phyloP scores from a whole-genome alignment of 2,113 vertebrate species.

The Caloenas nicobarica region DNA sequence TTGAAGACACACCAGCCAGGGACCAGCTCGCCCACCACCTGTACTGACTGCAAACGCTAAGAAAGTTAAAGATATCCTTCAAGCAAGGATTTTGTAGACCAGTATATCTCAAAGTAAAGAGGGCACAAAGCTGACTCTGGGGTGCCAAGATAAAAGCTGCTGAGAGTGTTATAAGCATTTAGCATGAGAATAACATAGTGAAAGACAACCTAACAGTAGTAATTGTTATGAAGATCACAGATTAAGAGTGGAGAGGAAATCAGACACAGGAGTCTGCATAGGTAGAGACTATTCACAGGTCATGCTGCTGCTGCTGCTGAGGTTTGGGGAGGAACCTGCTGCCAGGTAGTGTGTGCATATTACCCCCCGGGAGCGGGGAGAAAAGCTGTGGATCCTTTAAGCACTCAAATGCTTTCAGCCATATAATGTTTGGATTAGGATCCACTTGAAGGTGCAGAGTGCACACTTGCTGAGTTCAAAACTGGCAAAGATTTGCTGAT shows the following conservation, averaged over 20 bases:
- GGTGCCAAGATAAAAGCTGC: background rate
- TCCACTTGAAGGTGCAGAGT: constrained; percentile 35
- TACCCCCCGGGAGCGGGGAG: background rate
- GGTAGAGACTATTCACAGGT: background rate
- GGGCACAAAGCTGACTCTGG: background rate
- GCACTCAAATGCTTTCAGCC: constrained; percentile 11
- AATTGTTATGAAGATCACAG: background rate
- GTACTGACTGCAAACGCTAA: background rate
- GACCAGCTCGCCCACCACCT: background rate
- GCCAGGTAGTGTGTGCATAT: background rate
- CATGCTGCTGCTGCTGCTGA: background rate
- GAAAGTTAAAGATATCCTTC: background rate
- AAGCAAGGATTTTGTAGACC: background rate
- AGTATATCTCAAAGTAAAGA: background rate
- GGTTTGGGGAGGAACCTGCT: background rate
- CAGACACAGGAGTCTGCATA: background rate
- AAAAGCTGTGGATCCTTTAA: constrained; percentile 37
- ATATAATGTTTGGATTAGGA: constrained; percentile 49
- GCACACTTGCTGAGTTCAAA: constrained; percentile 25
- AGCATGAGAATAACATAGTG: background rate
- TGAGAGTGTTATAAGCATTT: background rate
- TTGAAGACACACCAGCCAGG: background rate
- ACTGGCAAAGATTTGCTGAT: background rate
- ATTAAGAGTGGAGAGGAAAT: background rate
- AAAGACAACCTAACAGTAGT: background rate